Evolutionary conservation across 2,797 vertebrate species (phyloP).

Genomic region (Poecilia picta): DNA sequence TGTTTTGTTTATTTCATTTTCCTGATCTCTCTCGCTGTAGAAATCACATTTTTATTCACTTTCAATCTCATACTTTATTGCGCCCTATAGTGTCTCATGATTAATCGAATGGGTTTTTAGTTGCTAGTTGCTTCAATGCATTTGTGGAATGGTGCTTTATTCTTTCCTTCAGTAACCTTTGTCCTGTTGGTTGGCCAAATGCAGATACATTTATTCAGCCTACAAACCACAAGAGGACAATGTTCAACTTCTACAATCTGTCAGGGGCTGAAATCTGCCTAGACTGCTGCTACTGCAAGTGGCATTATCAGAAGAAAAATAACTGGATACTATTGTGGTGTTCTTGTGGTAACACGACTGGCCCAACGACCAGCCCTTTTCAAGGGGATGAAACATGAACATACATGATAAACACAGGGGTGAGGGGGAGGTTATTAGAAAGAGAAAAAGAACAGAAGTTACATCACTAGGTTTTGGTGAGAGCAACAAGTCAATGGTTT

Average conservation of each 20-base stretch:
- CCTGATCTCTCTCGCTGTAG: not conserved
- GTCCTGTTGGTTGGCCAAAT: not conserved
- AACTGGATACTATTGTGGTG: not conserved
- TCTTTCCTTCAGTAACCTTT: not conserved
- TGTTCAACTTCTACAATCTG: not conserved
- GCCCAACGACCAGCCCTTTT: not conserved
- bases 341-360: not conserved
- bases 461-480: not conserved
- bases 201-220: not conserved
- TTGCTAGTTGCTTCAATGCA: not conserved
- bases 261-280: not conserved
- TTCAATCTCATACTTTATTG: not conserved
- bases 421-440: not conserved
- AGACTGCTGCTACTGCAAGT: not conserved
- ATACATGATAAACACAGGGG: not conserved
- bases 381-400: not conserved
- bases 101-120: not conserved
- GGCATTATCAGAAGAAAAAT: not conserved
- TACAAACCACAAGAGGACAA: not conserved
- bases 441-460: not conserved
- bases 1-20: slow-evolving; percentile 5
- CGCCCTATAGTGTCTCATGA: not conserved
- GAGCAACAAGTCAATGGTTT: not conserved
- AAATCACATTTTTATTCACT: not conserved
- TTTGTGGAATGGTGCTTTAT: not conserved